Evolutionary conservation across 1,140 invertebrate species (phyloP).

Genomic region (Trissolcus basalis): DNA sequence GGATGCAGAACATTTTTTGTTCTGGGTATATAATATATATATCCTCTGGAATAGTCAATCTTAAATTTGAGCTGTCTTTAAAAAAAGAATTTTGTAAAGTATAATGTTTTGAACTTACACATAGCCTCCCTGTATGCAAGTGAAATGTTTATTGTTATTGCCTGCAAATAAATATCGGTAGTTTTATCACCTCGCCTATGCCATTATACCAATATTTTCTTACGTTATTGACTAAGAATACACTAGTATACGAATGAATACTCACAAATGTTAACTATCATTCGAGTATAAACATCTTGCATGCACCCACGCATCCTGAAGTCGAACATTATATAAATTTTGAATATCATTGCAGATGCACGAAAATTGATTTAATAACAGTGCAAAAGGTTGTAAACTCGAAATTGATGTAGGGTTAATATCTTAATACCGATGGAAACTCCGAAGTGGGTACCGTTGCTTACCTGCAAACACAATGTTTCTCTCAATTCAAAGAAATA

Average conservation of each 20-base stretch:
- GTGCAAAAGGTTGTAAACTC: conserved; percentile 6
- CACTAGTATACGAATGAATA: conserved; percentile 13
- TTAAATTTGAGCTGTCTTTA: too few species aligned
- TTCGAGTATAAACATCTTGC: conserved; percentile 22
- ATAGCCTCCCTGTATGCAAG: too few species aligned
- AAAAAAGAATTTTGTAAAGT: too few species aligned
- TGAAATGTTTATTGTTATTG: conserved; percentile 15
- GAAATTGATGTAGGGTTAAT: conserved; percentile 30
- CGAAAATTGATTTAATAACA: conserved; percentile 44
- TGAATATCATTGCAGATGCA: conserved; percentile 21
- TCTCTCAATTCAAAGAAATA: conserved; percentile 12
- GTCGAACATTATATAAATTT: conserved; percentile 28
- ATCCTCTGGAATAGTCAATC: too few species aligned
- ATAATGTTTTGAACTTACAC: too few species aligned
- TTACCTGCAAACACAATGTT: background rate
- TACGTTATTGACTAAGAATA: conserved; percentile 45
- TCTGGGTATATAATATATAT: too few species aligned
- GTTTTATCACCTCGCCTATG: conserved; percentile 43
- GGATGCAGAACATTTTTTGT: too few species aligned
- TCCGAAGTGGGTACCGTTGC: conserved; percentile 7
- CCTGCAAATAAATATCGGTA: conserved; percentile 28
- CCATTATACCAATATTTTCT: conserved; percentile 48
- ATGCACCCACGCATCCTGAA: conserved; percentile 39
- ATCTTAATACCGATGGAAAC: conserved; percentile 31
- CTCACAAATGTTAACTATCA: conserved; percentile 15